Conservation (phyloP, 2,797 vertebrate genomes). For the Falco rusticolus region DNA sequence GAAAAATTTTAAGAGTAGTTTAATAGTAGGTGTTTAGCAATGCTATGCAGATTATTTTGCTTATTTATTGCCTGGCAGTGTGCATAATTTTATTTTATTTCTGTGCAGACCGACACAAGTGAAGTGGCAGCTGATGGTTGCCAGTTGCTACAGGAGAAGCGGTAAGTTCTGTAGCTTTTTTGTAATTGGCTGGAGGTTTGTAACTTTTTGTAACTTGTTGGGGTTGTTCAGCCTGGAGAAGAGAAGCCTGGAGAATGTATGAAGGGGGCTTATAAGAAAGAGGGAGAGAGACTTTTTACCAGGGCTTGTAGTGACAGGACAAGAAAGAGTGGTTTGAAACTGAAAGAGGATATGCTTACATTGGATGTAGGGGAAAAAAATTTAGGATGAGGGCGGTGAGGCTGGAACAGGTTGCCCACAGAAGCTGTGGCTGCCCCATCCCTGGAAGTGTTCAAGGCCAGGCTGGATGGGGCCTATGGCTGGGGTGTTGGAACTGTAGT, state of each 20-base stretch:
- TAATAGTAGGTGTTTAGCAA: not conserved
- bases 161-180: slow-evolving; percentile 78
- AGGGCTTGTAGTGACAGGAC: not conserved
- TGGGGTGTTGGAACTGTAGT: no score
- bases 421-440: not conserved
- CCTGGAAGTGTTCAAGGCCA: not conserved
- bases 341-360: not conserved
- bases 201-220: not conserved
- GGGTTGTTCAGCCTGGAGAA: not conserved
- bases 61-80: not conserved
- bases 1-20: not conserved
- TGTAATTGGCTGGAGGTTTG: not conserved
- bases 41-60: not conserved
- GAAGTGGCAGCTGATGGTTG: slow-evolving; percentile 96
- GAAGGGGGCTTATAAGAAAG: not conserved
- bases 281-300: not conserved
- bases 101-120: slow-evolving; percentile 87
- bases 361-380: not conserved
- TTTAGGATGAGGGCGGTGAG: not conserved
- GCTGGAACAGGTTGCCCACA: not conserved
- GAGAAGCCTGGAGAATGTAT: not conserved
- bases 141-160: slow-evolving; percentile 95
- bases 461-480: not conserved
- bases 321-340: not conserved
- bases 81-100: slow-evolving; percentile 28